Evolutionary conservation across 2,888 invertebrate species (phyloP).

Genomic region (Acrobasis suavella): DNA sequence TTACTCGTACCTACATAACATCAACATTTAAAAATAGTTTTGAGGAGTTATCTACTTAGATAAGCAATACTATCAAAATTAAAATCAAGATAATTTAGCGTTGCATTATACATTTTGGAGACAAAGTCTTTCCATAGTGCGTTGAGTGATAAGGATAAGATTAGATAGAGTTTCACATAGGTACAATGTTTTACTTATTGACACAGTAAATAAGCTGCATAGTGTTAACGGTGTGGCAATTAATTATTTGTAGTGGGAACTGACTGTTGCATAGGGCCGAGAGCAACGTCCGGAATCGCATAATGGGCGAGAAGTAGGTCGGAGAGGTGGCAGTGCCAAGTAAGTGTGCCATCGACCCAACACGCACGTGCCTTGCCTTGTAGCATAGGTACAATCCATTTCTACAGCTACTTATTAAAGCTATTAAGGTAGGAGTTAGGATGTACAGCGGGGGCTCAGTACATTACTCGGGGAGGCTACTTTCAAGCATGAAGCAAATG

Average conservation of each 20-base stretch:
- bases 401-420: background rate
- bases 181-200: background rate
- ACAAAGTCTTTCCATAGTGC: background rate
- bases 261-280: slow-evolving; percentile 16
- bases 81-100: slow-evolving; percentile 1
- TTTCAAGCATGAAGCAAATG: too few relatives aligned
- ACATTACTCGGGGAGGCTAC: too few relatives aligned
- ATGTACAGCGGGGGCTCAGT: too few relatives aligned
- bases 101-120: background rate
- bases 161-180: background rate
- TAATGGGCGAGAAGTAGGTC: slow-evolving; percentile 46
- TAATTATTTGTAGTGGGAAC: slow-evolving; percentile 22
- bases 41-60: too few relatives aligned
- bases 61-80: too few relatives aligned
- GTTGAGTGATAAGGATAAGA: slow-evolving; percentile 2
- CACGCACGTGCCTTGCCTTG: slow-evolving; percentile 19
- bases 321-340: slow-evolving; percentile 36
- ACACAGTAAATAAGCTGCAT: background rate
- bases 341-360: slow-evolving; percentile 33
- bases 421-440: background rate
- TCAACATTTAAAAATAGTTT: too few relatives aligned
- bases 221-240: slow-evolving; percentile 4
- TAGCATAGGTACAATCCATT: slow-evolving; percentile 9
- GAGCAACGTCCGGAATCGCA: slow-evolving; percentile 22
- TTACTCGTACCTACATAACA: too few relatives aligned